A percentile compares a stretch with the other conserved stretches of the same genome.
Evolutionary conservation across 2,888 invertebrate genomes (phyloP).

Genomic region (Brachypalpus laphriformis): DNA sequence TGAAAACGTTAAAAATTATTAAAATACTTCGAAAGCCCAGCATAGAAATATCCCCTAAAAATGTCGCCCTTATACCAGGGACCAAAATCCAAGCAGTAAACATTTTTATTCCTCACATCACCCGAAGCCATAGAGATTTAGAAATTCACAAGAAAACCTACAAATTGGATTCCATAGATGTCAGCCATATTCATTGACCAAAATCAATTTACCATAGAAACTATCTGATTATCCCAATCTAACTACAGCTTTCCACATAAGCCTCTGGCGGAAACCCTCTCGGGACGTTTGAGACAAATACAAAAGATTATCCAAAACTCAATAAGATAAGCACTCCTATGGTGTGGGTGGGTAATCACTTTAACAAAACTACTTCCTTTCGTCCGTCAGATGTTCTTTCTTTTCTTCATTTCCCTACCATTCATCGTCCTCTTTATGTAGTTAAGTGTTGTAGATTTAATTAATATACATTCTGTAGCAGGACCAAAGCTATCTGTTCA

Average conservation of each 20-base stretch:
- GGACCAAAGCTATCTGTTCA: slow-evolving; percentile 7
- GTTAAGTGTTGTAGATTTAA: slow-evolving; percentile 58
- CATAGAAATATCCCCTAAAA: too few species aligned
- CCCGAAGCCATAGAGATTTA: neutral
- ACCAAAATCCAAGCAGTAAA: too few species aligned
- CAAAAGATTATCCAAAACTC: slow-evolving; percentile 35
- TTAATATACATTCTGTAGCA: slow-evolving; percentile 38
- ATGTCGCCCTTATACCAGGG: too few species aligned
- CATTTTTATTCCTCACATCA: neutral
- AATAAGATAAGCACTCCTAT: slow-evolving; percentile 29
- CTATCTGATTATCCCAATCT: slow-evolving; percentile 44
- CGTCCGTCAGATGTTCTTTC: neutral
- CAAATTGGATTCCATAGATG: slow-evolving; percentile 59
- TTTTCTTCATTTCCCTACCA: neutral
- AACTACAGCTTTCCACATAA: slow-evolving; percentile 26
- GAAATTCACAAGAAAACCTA: slow-evolving; percentile 24
- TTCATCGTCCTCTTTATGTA: neutral
- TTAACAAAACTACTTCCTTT: slow-evolving; percentile 7
- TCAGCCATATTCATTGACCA: slow-evolving; percentile 45
- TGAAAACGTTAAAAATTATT: too few species aligned
- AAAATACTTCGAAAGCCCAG: too few species aligned
- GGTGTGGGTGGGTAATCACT: slow-evolving; percentile 31
- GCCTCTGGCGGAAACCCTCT: neutral
- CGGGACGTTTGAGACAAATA: slow-evolving; percentile 11
- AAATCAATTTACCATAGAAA: slow-evolving; percentile 63